A percentile compares a stretch with the other conserved stretches of the same genome.
These are phyloP conservation scores for Odontophorus gujanensis DNA, from an alignment of 2,113 vertebrate genomes.

Conservation along the genomic window DNA sequence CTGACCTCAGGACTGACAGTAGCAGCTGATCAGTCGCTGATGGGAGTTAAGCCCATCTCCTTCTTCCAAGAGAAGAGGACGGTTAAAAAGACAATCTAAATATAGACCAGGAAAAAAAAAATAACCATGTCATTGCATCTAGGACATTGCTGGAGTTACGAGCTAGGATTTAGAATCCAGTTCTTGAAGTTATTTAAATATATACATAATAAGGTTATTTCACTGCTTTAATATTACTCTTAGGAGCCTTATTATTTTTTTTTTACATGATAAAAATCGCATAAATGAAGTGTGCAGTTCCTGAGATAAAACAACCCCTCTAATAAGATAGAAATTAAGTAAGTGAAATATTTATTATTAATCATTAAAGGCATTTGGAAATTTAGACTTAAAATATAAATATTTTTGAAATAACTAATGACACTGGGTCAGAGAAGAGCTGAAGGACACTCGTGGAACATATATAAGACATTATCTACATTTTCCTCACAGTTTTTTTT, in stretches of 20 bases:
- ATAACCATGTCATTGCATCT: constrained; percentile 67
- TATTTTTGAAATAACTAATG: neutral
- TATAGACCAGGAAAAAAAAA: constrained; percentile 40
- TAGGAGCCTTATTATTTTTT: neutral
- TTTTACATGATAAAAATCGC: neutral
- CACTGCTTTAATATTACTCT: neutral
- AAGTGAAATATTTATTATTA: neutral
- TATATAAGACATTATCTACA: neutral
- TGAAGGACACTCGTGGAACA: neutral
- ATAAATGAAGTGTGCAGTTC: neutral
- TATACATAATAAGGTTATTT: constrained; percentile 26
- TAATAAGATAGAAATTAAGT: neutral
- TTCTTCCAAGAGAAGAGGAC: constrained; percentile 42
- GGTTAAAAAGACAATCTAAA: constrained; percentile 49
- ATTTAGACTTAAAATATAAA: neutral
- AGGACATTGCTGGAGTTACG: constrained; percentile 34
- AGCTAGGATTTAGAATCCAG: constrained; percentile 52
- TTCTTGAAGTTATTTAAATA: constrained; percentile 55
- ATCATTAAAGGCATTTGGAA: neutral
- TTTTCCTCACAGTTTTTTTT: neutral
- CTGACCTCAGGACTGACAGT: constrained; percentile 21
- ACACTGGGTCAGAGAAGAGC: neutral
- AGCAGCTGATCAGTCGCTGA: constrained; percentile 44
- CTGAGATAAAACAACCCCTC: neutral
- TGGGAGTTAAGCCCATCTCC: constrained; percentile 52